These are phyloP conservation scores for Pelecanus crispus DNA, from an alignment of 2,113 vertebrate genomes.

Conservation along the genomic window DNA sequence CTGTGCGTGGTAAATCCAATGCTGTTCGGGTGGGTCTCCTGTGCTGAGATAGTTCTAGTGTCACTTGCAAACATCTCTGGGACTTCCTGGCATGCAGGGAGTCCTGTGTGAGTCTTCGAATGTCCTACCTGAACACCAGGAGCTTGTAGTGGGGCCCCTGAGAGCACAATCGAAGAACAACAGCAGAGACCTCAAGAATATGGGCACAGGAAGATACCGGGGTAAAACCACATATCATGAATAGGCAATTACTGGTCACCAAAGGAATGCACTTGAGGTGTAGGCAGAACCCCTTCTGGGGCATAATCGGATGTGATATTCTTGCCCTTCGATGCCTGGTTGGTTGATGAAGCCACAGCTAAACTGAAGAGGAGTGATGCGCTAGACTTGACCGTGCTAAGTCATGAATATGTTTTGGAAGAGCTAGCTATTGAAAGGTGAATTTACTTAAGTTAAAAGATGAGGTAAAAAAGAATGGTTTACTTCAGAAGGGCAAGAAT, in stretches of 20 bases:
- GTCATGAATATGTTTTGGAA: background rate
- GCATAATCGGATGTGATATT: background rate
- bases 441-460: background rate
- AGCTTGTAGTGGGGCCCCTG: background rate
- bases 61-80: background rate
- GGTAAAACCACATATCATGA: background rate
- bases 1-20: background rate
- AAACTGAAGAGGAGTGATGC: background rate
- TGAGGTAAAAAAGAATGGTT: background rate
- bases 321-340: background rate
- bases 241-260: background rate
- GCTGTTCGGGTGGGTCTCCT: background rate
- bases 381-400: background rate
- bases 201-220: background rate
- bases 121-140: background rate
- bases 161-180: background rate
- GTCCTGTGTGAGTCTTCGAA: rapidly evolving
- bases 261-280: background rate
- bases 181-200: background rate
- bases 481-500: background rate
- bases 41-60: background rate
- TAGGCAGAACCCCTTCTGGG: background rate
- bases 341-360: background rate
- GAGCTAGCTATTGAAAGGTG: background rate
- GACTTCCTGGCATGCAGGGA: background rate